Conservation (phyloP, 2,113 vertebrate species). For the Phrynosoma blainvillii region DNA sequence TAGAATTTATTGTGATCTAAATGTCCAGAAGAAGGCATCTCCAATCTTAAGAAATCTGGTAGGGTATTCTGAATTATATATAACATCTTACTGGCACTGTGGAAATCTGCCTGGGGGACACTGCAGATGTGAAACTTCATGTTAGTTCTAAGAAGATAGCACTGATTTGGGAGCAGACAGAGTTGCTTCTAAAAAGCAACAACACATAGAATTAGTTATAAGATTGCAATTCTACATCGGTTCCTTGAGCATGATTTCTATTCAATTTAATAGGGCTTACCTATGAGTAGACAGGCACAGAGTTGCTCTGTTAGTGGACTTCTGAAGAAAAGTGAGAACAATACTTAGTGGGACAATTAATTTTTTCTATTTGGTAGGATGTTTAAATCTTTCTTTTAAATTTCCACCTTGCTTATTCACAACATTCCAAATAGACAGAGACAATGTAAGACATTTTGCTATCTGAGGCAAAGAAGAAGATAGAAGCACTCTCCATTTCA, state of each 20-base stretch:
- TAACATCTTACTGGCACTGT: not conserved
- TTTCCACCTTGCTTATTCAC: too few species aligned
- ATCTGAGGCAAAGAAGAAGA: too few species aligned
- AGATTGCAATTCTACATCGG: not conserved
- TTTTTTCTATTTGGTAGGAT: not conserved
- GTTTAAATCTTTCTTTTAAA: not conserved
- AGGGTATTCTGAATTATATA: not conserved
- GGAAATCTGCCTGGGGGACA: not conserved
- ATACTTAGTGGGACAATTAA: not conserved
- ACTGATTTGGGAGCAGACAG: not conserved
- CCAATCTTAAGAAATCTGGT: not conserved
- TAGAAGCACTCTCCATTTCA: not conserved
- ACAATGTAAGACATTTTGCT: too few species aligned
- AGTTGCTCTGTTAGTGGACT: not conserved
- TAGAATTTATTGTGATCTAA: not conserved
- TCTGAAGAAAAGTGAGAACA: not conserved
- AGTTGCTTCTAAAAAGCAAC: too few species aligned
- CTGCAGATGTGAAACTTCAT: not conserved
- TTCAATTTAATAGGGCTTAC: not conserved
- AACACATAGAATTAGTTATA: not conserved
- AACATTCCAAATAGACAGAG: too few species aligned
- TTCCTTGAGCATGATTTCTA: too few species aligned
- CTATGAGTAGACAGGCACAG: not conserved
- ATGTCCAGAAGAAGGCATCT: accelerated
- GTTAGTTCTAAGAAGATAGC: not conserved